Evolutionary conservation across 2,888 invertebrate species (phyloP), one percentile per base, ranked within the genome.

Genomic region (Zygogramma bicolorata): DNA sequence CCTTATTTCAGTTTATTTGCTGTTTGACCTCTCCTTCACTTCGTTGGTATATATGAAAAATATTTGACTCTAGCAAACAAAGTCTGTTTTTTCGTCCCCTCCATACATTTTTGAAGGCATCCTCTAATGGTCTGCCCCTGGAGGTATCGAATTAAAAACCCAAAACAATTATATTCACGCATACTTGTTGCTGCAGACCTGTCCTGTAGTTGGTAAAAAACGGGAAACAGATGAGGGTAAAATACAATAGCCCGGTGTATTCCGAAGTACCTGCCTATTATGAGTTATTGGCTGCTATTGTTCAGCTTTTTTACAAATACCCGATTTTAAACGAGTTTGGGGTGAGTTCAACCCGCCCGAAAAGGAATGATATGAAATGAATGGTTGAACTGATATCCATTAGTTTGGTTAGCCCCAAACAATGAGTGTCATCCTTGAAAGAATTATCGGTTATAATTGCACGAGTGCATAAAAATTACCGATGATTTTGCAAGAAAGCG

Each of bases 191-290:
- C 76, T 60, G 42, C 60, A 73, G 80, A 82, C 81, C 81, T 82
- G 82, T 80, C 80, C 77, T 57, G 57, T 63, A 60, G 71, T 75
- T 71, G 62, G 57, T 71, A 83, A 82, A 82, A 82, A 83, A 82
- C 80, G 81, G 81, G 77, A 82, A 82, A 82, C 70, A 77, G 73
- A 13, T 70, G 79, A 79, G 82, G 79, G 80, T 79, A 80, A 77
- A 71, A 70, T 73, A 71, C 68, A 79, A 76, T 80, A 78, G 75
- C 76, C 76, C 75, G 74, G 18, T 66, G 63, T 29, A 46, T 63
- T 63, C 29, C 29, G 20, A 82, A 82, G 82, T 82, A 82, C 83
- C 82, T 83, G 81, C 77, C 79, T 75, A 79, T 82, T 80, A 80
- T 80, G 74, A 65, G 68, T 71, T 75, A 79, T 78, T 78, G 76